These are phyloP conservation scores for Melolontha melolontha DNA, from an alignment of 2,888 invertebrate genomes.

Conservation along the genomic window DNA sequence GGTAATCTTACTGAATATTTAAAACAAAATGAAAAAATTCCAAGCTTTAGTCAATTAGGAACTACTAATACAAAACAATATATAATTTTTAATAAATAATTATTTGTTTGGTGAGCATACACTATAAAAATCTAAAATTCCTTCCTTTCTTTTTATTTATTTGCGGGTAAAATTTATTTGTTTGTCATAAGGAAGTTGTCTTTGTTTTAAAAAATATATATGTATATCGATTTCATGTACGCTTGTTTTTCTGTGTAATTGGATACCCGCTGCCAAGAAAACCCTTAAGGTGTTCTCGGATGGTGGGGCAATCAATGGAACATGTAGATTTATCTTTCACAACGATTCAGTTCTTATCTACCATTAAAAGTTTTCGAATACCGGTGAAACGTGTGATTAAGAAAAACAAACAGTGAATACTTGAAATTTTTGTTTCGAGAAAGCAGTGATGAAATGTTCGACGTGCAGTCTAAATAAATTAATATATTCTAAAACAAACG, in stretches of 20 bases:
- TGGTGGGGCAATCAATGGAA: constrained; percentile 38
- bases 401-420: background rate
- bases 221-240: background rate
- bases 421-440: too few species aligned
- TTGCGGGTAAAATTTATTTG: background rate
- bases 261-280: constrained; percentile 11
- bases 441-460: too few species aligned
- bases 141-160: too few species aligned
- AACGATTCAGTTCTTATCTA: constrained; percentile 28
- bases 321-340: constrained; percentile 17
- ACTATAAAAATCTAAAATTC: too few species aligned
- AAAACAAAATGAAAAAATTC: too few species aligned
- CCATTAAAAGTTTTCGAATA: constrained; percentile 23
- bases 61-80: too few species aligned
- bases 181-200: background rate
- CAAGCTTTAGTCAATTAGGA: too few species aligned
- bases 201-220: background rate
- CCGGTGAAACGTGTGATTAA: constrained; percentile 2
- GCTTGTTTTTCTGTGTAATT: constrained; percentile 16
- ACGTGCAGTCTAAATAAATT: too few species aligned
- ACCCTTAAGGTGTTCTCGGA: constrained; percentile 33
- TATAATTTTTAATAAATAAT: too few species aligned
- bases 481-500: too few species aligned
- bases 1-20: too few species aligned
- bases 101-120: too few species aligned